phyloP scores from a whole-genome alignment of 2,888 invertebrate genomes.

The Nineta flava region DNA sequence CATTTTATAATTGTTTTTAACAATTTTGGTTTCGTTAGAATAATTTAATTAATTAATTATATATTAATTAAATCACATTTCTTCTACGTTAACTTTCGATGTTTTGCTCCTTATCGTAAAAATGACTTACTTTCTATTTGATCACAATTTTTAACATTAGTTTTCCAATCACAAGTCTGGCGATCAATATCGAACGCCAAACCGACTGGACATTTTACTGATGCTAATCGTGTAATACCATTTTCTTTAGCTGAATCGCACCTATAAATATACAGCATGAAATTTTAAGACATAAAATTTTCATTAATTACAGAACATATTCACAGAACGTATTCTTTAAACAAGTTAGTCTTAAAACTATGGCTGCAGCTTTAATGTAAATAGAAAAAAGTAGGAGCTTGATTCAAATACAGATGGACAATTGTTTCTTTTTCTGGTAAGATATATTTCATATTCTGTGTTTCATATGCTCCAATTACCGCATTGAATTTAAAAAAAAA shows the following conservation, averaged over 20 bases:
- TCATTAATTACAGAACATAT: too few relatives aligned
- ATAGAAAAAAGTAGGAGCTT: too few relatives aligned
- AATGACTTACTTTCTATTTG: conserved; percentile 77
- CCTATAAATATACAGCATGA: conserved; percentile 37
- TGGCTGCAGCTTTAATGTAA: too few relatives aligned
- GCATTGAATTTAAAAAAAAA: too few relatives aligned
- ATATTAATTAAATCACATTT: neutral
- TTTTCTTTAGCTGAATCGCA: conserved; percentile 83
- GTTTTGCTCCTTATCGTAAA: conserved; percentile 2
- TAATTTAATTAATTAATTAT: too few relatives aligned
- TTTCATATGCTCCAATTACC: too few relatives aligned
- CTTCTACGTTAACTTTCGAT: neutral
- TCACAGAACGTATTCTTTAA: too few relatives aligned
- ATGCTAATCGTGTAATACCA: conserved; percentile 72
- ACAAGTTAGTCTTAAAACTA: too few relatives aligned
- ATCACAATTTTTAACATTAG: conserved; percentile 92
- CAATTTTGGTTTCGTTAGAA: neutral
- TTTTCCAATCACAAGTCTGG: conserved; percentile 94
- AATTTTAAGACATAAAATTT: too few relatives aligned
- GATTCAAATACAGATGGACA: too few relatives aligned
- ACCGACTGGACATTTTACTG: conserved; percentile 77
- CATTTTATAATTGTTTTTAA: conserved; percentile 12
- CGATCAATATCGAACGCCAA: conserved; percentile 87
- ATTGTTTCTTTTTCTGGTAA: too few relatives aligned
- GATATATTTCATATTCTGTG: too few relatives aligned